Evolutionary conservation across 2,888 invertebrate species (phyloP).

Genomic region (Cistogaster globosa): DNA sequence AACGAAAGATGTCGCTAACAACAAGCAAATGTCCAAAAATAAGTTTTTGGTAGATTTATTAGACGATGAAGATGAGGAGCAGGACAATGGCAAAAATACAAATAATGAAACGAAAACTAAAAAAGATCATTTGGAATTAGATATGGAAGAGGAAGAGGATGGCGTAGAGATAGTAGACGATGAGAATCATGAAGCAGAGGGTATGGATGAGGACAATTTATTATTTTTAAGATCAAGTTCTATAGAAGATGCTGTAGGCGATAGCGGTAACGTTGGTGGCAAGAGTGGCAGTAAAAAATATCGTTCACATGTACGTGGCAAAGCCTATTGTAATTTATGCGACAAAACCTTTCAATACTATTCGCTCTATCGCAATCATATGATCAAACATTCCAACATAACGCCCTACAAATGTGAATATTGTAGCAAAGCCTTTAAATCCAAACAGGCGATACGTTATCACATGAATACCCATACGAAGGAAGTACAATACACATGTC

Average conservation of each 20-base stretch:
- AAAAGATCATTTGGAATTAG: slow-evolving; percentile 38
- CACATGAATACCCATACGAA: slow-evolving; percentile 77
- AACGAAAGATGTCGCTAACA: slow-evolving; percentile 14
- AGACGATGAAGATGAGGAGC: slow-evolving; percentile 45
- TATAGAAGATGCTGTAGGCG: slow-evolving; percentile 34
- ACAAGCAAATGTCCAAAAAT: slow-evolving; percentile 14
- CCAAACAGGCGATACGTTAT: slow-evolving; percentile 76
- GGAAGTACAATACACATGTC: slow-evolving; percentile 76
- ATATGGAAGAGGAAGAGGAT: slow-evolving; percentile 57
- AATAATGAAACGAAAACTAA: background rate
- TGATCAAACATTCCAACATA: slow-evolving; percentile 76
- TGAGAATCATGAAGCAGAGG: slow-evolving; percentile 40
- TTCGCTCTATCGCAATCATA: slow-evolving; percentile 76
- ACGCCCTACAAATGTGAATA: slow-evolving; percentile 75
- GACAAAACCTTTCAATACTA: slow-evolving; percentile 76
- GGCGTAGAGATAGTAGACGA: slow-evolving; percentile 53
- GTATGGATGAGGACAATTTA: slow-evolving; percentile 45
- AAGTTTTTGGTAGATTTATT: slow-evolving; percentile 38
- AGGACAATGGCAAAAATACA: background rate
- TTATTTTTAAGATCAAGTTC: slow-evolving; percentile 45
- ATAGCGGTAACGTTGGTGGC: slow-evolving; percentile 4
- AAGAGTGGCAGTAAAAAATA: slow-evolving; percentile 62
- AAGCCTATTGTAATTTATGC: slow-evolving; percentile 75
- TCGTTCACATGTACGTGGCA: slow-evolving; percentile 75
- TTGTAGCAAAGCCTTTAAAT: slow-evolving; percentile 76